Percentiles rank a stretch among this genome's conserved stretches.
Conservation (phyloP, 2,888 invertebrate species). For the Scaptomyza polygonia region DNA sequence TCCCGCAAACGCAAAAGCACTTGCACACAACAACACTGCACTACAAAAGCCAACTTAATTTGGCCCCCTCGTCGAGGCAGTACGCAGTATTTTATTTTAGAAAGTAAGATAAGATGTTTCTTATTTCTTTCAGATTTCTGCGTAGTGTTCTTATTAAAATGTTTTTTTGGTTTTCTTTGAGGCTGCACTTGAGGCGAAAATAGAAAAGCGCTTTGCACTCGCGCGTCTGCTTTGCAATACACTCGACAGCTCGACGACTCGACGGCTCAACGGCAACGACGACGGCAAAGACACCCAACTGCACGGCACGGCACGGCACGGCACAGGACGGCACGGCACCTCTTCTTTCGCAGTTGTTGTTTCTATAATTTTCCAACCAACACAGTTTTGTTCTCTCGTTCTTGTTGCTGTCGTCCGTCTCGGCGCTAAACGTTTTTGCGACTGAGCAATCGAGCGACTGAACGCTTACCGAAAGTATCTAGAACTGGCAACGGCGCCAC, state of each 20-base stretch:
- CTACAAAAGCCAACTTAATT: slow-evolving; percentile 33
- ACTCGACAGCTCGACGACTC: slow-evolving; percentile 34
- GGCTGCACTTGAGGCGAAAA: slow-evolving; percentile 75
- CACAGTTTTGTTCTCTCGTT: slow-evolving; percentile 30
- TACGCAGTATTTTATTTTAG: slow-evolving; percentile 59
- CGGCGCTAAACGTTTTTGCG: slow-evolving; percentile 75
- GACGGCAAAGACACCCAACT: neutral
- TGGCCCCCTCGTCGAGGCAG: slow-evolving; percentile 40
- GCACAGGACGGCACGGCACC: no score
- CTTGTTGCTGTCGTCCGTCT: slow-evolving; percentile 54
- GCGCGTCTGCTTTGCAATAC: slow-evolving; percentile 67
- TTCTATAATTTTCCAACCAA: slow-evolving; percentile 51
- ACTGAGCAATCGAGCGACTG: slow-evolving; percentile 57
- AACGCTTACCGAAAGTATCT: slow-evolving; percentile 78
- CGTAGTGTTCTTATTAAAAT: slow-evolving; percentile 10
- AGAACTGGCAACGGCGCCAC: slow-evolving; percentile 71
- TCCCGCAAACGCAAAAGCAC: neutral
- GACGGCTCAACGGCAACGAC: neutral
- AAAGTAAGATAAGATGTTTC: slow-evolving; percentile 61
- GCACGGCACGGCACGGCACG: no score
- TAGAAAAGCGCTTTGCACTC: slow-evolving; percentile 75
- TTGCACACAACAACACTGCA: slow-evolving; percentile 21
- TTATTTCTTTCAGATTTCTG: slow-evolving; percentile 19
- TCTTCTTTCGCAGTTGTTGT: slow-evolving; percentile 9
- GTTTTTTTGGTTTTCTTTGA: slow-evolving; percentile 11